Base-by-base conservation (phyloP, 2,113 vertebrate species). In the Cephalopholis sonnerati region DNA sequence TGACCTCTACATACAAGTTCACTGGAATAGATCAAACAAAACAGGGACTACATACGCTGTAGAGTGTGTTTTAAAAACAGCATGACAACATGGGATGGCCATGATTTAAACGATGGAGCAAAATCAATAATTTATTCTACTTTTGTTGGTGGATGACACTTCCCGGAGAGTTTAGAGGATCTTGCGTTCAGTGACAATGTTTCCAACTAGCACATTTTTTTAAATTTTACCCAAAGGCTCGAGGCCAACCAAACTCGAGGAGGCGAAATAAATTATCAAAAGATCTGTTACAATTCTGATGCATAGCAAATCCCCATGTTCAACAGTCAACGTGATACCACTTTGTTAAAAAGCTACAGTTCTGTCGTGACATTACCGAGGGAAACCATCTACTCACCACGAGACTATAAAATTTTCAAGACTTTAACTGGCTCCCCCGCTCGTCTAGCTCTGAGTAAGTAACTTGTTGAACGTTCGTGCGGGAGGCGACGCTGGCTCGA, bases 121-220 rank as follows among this genome's bases (percentile, higher is more conserved):
- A 73, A 90, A 82, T 54, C 50, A 61, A 74, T 67, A 22, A 81
- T 54, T 67, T 65, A 74, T 66, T 83, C 46, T 50, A n/a, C 67
- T 17, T 76, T 51, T 18, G 53, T 2, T 9, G 74, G 67, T 39
- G 29, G 32, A 77, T 51, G 69, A 51, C 13, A 51, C 82, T 91
- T 88, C 73, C 84, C 80, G 70, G 63, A 81, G 77, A 78, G 53
- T 82, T 84, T 16, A 32, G 72, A 79, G 76, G 69, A 73, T 59
- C 58, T 77, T 81, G 83, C 76, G 63, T 81, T 86, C 71, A 73
- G 73, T 68, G 73, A 25, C 29, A 77, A 79, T 32, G 67, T 77
- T 82, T 82, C 77, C 29, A 18, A 64, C 53, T 6, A 4, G 51
- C 32, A 70, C 63, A 0, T 71, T 25, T 48, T 46, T 13, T 2